phyloP scores from a whole-genome alignment of 2,888 invertebrate genomes.

The Omphaloscelis lunosa region DNA sequence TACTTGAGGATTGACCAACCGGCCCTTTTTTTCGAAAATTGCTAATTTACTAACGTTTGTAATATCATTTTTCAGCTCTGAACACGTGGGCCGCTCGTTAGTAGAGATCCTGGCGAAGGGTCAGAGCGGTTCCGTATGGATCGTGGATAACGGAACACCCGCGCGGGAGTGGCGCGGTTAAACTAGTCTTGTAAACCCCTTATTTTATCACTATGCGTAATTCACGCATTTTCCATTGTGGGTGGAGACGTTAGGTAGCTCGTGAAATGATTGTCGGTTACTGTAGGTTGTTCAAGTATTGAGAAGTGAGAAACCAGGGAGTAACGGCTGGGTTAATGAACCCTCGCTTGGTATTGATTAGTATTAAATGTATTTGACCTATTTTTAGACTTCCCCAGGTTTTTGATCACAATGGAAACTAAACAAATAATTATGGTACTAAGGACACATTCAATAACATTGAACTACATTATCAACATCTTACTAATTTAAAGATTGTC shows the following conservation, averaged over 20 bases:
- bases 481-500: not conserved
- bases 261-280: constrained; percentile 44
- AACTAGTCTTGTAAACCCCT: constrained; percentile 32
- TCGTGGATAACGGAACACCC: constrained; percentile 92
- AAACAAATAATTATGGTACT: constrained; percentile 17
- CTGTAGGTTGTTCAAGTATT: constrained; percentile 46
- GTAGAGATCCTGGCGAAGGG: constrained; percentile 92
- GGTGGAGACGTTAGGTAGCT: constrained; percentile 25
- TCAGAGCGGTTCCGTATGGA: constrained; percentile 93
- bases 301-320: constrained; percentile 23
- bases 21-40: no score
- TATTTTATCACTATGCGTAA: constrained; percentile 32
- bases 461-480: not conserved
- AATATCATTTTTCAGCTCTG: constrained; percentile 89
- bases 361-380: constrained; percentile 37
- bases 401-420: constrained; percentile 53
- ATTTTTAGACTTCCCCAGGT: constrained; percentile 40
- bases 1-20: no score
- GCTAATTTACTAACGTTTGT: not conserved
- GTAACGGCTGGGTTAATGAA: not conserved
- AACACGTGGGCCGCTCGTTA: constrained; percentile 93
- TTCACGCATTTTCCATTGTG: constrained; percentile 55
- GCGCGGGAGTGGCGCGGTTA: constrained; percentile 91
- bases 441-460: constrained; percentile 37
- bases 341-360: constrained; percentile 42